Evolutionary conservation across 2,113 vertebrate species (phyloP), one percentile per base, ranked within the genome.

Genomic region (Hemicordylus capensis): DNA sequence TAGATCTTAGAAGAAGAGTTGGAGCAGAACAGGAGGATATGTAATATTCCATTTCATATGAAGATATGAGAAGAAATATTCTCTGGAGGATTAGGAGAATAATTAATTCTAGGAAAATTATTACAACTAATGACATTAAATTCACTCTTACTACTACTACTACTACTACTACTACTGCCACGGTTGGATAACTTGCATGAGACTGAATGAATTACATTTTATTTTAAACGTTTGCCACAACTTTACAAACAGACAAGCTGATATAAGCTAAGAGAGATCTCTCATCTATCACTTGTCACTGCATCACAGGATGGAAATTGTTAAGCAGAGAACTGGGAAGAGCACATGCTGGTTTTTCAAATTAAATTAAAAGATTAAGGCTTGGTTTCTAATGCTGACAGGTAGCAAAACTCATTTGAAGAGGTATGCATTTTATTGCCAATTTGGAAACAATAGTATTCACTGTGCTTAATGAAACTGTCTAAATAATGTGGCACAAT

Each of bases 361-460:
- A 46, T 88, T 75, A 75, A 85, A 77, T 61, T 73, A 90, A 83
- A 73, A 28, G 15, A 44, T 75, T 89, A 10, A 15, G 15, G 1
- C 0, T 81, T 79, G 75, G 61, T 89, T 90, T 89, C 46, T 15
- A 75, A 15, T 80, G 4, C 12, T 89, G 34, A 81, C 86, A 88
- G 39, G 34, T 80, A 89, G 42, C 37, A 85, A 89, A 90, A 64
- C 8, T 70, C 34, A 67, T 91, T 86, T 84, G 83, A 87, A 85
- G 64, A 73, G 84, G 76, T 12, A 86, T 42, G 12, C 0, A 31
- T 87, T 89, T 89, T 88, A 89, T 83, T 81, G 66, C 14, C 48
- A 89, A 42, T 86, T 91, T 88, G 84, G 69, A 91, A 92, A 82
- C 48, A 85, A 80, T 76, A 7, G 56, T 83, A 89, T 31, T 76